phyloP scores from a whole-genome alignment of 2,888 invertebrate species.

The Nycteola revayana region DNA sequence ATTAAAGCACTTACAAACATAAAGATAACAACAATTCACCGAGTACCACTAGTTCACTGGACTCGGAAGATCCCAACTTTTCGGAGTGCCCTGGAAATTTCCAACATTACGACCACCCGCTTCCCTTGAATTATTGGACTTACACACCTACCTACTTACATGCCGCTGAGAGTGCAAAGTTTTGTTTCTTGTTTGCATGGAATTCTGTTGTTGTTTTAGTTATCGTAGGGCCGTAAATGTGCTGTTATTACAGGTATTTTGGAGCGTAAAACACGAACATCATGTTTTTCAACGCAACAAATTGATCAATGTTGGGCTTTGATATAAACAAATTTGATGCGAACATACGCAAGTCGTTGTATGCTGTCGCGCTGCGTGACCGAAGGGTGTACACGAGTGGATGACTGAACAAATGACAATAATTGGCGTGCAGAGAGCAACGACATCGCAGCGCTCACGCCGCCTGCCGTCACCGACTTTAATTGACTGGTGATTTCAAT shows the following conservation, averaged over 20 bases:
- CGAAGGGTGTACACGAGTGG: constrained; percentile 45
- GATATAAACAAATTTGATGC: constrained; percentile 17
- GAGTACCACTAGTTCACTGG: constrained; percentile 53
- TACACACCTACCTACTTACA: constrained; percentile 66
- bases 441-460: constrained; percentile 48
- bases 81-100: constrained; percentile 61
- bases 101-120: constrained; percentile 72
- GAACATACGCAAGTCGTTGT: constrained; percentile 17
- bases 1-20: constrained; percentile 21
- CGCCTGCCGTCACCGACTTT: constrained; percentile 55
- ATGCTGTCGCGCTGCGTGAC: constrained; percentile 29
- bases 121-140: constrained; percentile 71
- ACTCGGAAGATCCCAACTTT: constrained; percentile 60
- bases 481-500: constrained; percentile 76
- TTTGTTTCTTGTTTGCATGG: constrained; percentile 68
- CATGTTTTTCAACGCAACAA: constrained; percentile 11
- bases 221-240: constrained; percentile 27
- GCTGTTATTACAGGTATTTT: constrained; percentile 23
- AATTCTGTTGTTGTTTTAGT: constrained; percentile 51
- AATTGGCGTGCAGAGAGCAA: constrained; percentile 61
- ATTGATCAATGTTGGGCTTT: constrained; percentile 14
- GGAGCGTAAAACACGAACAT: constrained; percentile 11
- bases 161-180: constrained; percentile 67
- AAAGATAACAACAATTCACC: constrained; percentile 44
- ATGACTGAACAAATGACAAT: constrained; percentile 64